Evolutionary conservation across 1,140 invertebrate genomes (phyloP).

Genomic region (Pachyrhynchus sulphureomaculatus): DNA sequence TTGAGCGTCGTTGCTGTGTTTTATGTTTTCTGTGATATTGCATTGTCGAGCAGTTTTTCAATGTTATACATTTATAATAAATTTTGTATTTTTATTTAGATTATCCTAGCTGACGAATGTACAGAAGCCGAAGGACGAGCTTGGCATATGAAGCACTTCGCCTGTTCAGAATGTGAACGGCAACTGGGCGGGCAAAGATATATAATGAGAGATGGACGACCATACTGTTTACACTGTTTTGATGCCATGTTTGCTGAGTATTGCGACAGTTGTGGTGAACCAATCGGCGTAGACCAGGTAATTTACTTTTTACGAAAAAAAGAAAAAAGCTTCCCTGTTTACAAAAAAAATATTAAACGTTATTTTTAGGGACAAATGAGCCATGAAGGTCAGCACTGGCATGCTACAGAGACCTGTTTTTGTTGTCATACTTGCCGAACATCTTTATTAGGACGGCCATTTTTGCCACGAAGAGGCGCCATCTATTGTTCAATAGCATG

Average conservation of each 20-base stretch:
- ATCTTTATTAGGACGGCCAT: constrained; percentile 90
- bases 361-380: constrained; percentile 74
- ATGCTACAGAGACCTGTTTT: constrained; percentile 94
- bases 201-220: constrained; percentile 92
- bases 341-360: no score
- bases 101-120: constrained; percentile 97
- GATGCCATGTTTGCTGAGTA: constrained; percentile 95
- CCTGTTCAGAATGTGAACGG: constrained; percentile 91
- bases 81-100: constrained; percentile 58
- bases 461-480: constrained; percentile 86
- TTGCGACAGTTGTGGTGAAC: constrained; percentile 94
- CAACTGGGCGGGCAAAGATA: constrained; percentile 95
- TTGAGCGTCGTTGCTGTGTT: no score
- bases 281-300: constrained; percentile 91
- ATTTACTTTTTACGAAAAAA: background rate
- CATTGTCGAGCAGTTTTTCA: no score
- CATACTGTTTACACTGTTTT: constrained; percentile 94
- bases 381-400: constrained; percentile 97
- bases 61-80: no score
- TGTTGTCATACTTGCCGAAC: constrained; percentile 89
- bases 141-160: constrained; percentile 99
- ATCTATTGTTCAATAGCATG: constrained; percentile 95
- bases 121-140: constrained; percentile 96
- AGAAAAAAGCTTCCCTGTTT: no score
- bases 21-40: no score